Base-by-base conservation (phyloP, 2,888 invertebrate genomes). In the Acrobasis consociella region DNA sequence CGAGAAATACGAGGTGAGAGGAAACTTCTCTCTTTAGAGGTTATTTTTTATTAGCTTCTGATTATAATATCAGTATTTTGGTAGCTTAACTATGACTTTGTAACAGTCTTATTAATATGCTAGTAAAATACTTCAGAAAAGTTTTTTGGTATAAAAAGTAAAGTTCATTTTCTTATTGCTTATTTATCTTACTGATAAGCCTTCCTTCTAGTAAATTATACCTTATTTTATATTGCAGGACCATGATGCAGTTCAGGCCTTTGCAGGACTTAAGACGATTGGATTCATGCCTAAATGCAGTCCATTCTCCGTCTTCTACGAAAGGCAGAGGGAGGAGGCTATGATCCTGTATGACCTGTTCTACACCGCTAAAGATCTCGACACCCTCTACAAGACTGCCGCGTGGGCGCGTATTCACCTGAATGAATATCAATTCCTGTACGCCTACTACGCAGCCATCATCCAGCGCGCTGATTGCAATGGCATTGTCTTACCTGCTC, bases 361-460 rank as follows among this genome's bases (percentile, higher is more conserved):
- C 75, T 93, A 87, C 82, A 92, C 92, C 65, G 94, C 95, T 58
- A 94, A 93, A 76, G 93, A 94, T 82, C 95, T 94, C 73, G 90
- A 93, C 0, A 93, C 93, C 61, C 94, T 95, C 85, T 93, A 93
- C 81, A 92, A 93, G 64, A 93, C 92, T 37, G 94, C 94, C 9
- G 86, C 93, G 9, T 94, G 87, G 85, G 93, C 92, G 11, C 93
- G 94, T 58, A 87, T 94, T 63, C 80, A 93, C 72, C 77, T 95
- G 37, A 95, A 96, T 81, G 94, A 94, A 68, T 93, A 93, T 59
- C 87, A 94, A 76, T 96, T 95, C 85, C 77, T 94, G 5, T 95
- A 95, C 75, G 89, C 94, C 5, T 88, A 94, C 75, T 93, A 93
- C 71, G 90, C 94, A 11, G 95, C 95, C 49, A 79, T 94, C 9